These are phyloP conservation scores for Oryzaephilus surinamensis DNA, from an alignment of 1,140 invertebrate species.

Conservation along the genomic window DNA sequence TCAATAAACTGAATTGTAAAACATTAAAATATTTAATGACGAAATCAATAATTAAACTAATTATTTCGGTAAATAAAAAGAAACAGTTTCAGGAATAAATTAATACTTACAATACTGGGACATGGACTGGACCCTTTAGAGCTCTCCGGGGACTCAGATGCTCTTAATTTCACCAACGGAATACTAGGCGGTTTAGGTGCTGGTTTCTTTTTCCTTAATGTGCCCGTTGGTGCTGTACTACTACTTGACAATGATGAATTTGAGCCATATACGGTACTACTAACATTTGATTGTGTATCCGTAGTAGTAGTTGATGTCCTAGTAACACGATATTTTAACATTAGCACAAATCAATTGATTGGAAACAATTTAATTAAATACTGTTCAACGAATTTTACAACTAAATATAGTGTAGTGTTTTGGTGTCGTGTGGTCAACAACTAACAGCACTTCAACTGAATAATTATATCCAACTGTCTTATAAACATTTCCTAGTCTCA, in stretches of 20 bases:
- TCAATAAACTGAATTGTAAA: too few species aligned
- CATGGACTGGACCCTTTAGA: slow-evolving; percentile 32
- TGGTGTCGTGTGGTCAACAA: not conserved
- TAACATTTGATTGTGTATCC: too few species aligned
- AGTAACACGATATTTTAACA: slow-evolving; percentile 31
- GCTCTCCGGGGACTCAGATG: slow-evolving; percentile 20
- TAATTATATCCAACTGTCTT: too few species aligned
- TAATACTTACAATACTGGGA: slow-evolving; percentile 34
- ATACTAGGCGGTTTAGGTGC: slow-evolving; percentile 56
- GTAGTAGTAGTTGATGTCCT: slow-evolving; percentile 11
- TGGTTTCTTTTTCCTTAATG: slow-evolving; percentile 52
- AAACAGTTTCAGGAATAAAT: slow-evolving; percentile 4
- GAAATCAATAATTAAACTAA: too few species aligned
- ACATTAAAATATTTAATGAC: too few species aligned
- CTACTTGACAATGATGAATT: slow-evolving; percentile 32
- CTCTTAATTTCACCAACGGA: slow-evolving; percentile 26
- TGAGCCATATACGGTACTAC: slow-evolving; percentile 19
- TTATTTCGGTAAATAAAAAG: too few species aligned
- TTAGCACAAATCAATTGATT: slow-evolving; percentile 12
- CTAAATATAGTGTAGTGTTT: not conserved
- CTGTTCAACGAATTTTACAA: too few species aligned
- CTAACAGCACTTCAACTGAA: not conserved
- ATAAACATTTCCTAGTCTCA: too few species aligned
- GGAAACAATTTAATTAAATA: not conserved
- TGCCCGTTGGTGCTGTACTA: slow-evolving; percentile 36